Evolutionary conservation across 2,888 invertebrate species (phyloP), one percentile per base, ranked within the genome.

Genomic region (Diaprepes abbreviatus): DNA sequence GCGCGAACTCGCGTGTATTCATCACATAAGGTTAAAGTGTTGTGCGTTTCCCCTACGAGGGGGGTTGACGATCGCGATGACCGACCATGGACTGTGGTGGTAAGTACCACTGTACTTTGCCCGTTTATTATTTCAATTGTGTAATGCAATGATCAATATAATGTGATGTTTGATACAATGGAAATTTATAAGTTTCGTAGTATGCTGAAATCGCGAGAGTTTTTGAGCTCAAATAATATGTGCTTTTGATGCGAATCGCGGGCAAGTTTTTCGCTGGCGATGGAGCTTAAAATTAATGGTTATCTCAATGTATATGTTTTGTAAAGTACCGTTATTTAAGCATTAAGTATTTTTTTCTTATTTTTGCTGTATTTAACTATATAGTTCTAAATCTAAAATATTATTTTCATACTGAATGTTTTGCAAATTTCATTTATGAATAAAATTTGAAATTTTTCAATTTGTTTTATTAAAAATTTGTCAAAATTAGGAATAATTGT

Each of bases 1-100:
- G 83, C 83, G 82, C 82, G 80, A 79, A 79, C 80, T 75, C 83
- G 84, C 83, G 83, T 82, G 82, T 81, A 81, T 80, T 77, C 76
- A 77, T 79, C 78, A 80, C 80, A 80, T 78, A 78, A 77, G 78
- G 78, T 71, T 66, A 75, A 77, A 79, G 80, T 80, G 78, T 76
- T 64, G 79, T 80, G 80, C 75, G 74, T 76, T 77, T 79, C 79
- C 81, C 83, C 81, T 75, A 74, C 66, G 69, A 73, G 78, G 82
- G 82, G 81, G 80, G 24, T 60, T 77, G 77, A 75, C 66, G 81
- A 80, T 79, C 80, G 81, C 78, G 74, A 84, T 84, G 84, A 79
- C 80, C 80, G 82, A 79, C 80, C 82, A 79, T 79, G 81, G 82
- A 80, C 77, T 83, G 72, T 79, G 81, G 82, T 83, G 82, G 83